phyloP scores from a whole-genome alignment of 2,797 vertebrate species.

The Brotogeris chrysoptera region DNA sequence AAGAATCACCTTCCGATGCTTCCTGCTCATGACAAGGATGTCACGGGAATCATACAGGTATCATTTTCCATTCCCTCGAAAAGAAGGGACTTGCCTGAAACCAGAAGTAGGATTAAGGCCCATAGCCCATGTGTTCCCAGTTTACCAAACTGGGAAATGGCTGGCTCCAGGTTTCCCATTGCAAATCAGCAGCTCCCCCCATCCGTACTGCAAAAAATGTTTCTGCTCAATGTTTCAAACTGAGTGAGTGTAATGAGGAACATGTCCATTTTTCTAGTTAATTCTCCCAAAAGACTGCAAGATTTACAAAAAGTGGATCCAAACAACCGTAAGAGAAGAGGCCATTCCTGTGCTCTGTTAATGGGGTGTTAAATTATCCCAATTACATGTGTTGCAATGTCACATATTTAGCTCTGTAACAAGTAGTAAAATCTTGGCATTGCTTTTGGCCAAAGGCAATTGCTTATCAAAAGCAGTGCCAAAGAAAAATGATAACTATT shows the following conservation, averaged over 20 bases:
- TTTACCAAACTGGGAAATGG: too few relatives aligned
- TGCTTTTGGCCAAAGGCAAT: slow-evolving; percentile 33
- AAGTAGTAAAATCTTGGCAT: slow-evolving; percentile 41
- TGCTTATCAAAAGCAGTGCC: slow-evolving; percentile 24
- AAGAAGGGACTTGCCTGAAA: background rate
- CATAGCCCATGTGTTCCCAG: background rate
- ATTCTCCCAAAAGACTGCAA: background rate
- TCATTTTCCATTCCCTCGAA: background rate
- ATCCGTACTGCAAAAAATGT: accelerated
- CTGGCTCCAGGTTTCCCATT: background rate
- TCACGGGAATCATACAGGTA: accelerated
- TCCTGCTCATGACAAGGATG: background rate
- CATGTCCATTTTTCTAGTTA: accelerated
- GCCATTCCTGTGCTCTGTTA: background rate
- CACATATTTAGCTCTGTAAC: slow-evolving; percentile 29
- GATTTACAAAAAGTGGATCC: background rate
- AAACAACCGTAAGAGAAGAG: background rate
- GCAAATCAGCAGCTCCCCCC: background rate
- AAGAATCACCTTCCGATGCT: background rate
- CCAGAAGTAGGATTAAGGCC: background rate
- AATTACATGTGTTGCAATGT: slow-evolving; percentile 4
- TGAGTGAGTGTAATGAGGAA: background rate
- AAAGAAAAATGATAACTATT: slow-evolving; percentile 45
- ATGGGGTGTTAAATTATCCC: slow-evolving; percentile 35
- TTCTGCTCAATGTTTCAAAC: background rate